phyloP scores from a whole-genome alignment of 2,888 invertebrate species.

The Gymnocheta viridis region DNA sequence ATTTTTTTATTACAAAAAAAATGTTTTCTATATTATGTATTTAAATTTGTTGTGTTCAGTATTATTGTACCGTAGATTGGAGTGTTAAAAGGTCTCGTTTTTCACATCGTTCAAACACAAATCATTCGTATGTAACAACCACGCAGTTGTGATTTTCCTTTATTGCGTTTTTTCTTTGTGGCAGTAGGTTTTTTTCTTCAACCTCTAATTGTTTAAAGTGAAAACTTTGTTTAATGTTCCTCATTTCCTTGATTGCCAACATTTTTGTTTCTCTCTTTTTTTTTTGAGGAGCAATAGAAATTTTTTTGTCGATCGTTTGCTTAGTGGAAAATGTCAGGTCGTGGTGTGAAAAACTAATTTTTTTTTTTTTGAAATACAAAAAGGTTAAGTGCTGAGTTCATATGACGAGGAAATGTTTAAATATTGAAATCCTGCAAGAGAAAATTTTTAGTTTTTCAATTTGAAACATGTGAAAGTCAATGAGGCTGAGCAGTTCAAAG shows the following conservation, averaged over 20 bases:
- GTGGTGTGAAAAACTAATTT: slow-evolving; percentile 61
- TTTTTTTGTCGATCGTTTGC: slow-evolving; percentile 25
- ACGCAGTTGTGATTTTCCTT: slow-evolving; percentile 62
- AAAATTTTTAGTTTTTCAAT: slow-evolving; percentile 13
- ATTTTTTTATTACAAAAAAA: slow-evolving; percentile 17
- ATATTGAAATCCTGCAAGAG: slow-evolving; percentile 34
- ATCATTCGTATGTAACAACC: slow-evolving; percentile 61
- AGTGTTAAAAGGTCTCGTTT: slow-evolving; percentile 67
- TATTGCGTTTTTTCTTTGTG: slow-evolving; percentile 10
- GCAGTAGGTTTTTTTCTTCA: slow-evolving; percentile 37
- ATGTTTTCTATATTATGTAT: slow-evolving; percentile 14
- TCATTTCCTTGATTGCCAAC: slow-evolving; percentile 64
- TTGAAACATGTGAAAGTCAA: slow-evolving; percentile 19
- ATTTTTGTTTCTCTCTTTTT: slow-evolving; percentile 18
- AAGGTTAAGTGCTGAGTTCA: slow-evolving; percentile 67
- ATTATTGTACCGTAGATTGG: slow-evolving; percentile 34
- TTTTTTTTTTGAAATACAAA: slow-evolving; percentile 28
- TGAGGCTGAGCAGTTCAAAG: not conserved
- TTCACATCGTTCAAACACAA: slow-evolving; percentile 55
- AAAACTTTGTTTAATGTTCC: slow-evolving; percentile 66
- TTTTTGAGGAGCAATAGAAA: not conserved
- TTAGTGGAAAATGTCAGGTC: slow-evolving; percentile 64
- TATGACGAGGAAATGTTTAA: slow-evolving; percentile 52
- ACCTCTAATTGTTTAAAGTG: slow-evolving; percentile 66
- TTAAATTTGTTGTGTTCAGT: slow-evolving; percentile 1